Conservation (phyloP, 2,888 invertebrate genomes). For the Orthonevra nobilis region DNA sequence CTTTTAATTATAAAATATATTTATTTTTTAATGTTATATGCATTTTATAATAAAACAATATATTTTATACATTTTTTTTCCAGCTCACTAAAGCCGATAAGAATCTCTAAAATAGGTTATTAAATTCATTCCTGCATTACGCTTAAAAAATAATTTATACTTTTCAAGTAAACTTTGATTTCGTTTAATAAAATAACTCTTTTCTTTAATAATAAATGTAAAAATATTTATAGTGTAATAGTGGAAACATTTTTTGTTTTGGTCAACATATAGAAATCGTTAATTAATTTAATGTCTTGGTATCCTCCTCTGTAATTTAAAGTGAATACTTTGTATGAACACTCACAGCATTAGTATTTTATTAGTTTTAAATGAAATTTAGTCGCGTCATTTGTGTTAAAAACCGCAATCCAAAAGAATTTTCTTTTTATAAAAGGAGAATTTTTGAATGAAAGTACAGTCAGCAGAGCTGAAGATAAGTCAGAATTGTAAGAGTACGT, state of each 20-base stretch:
- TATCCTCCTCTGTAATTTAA: too few species aligned
- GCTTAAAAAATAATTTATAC: constrained; percentile 53
- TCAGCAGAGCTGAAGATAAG: too few species aligned
- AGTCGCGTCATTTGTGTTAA: too few species aligned
- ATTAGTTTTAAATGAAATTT: too few species aligned
- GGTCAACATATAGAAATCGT: background rate
- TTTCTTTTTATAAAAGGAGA: too few species aligned
- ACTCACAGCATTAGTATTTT: too few species aligned
- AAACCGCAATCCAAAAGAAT: too few species aligned
- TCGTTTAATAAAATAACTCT: constrained; percentile 15
- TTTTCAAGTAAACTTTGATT: constrained; percentile 66
- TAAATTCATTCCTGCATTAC: constrained; percentile 48
- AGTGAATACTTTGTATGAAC: too few species aligned
- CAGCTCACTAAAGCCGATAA: constrained; percentile 31
- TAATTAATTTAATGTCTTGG: background rate
- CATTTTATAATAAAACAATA: constrained; percentile 36
- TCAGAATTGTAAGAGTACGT: too few species aligned
- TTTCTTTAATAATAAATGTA: constrained; percentile 19
- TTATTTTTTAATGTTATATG: constrained; percentile 6
- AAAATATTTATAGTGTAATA: constrained; percentile 33
- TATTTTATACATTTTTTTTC: constrained; percentile 5
- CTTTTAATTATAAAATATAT: too few species aligned
- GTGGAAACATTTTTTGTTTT: constrained; percentile 19
- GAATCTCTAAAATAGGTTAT: constrained; percentile 45
- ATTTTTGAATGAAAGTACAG: too few species aligned